phyloP scores from a whole-genome alignment of 2,113 vertebrate genomes.

The Macquaria ambigua region DNA sequence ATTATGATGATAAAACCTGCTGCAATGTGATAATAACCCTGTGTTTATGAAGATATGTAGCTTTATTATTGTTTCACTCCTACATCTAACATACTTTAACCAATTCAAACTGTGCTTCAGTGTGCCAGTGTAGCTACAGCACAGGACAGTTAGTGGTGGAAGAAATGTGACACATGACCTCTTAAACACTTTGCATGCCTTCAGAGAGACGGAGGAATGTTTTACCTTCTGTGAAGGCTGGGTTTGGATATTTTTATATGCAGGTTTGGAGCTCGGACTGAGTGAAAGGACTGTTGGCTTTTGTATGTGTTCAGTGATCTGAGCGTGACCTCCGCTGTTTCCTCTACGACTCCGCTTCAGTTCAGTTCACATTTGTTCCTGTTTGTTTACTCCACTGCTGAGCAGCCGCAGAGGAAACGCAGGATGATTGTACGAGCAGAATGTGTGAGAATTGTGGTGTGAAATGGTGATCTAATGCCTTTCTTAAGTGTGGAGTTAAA shows the following conservation, averaged over 20 bases:
- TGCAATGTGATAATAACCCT: neutral
- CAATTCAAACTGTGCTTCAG: neutral
- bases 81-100: neutral
- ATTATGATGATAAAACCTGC: neutral
- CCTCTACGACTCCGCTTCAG: neutral
- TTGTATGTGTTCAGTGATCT: neutral
- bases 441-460: neutral
- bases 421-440: neutral
- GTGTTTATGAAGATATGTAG: slow-evolving; percentile 2
- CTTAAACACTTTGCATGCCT: slow-evolving; percentile 12
- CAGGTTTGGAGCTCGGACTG: slow-evolving; percentile 17
- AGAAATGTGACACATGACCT: slow-evolving; percentile 21
- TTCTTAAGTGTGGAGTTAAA: neutral
- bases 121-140: neutral
- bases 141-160: neutral
- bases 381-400: neutral
- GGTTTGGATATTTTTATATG: slow-evolving; percentile 34
- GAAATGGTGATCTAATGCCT: neutral
- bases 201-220: slow-evolving; percentile 13
- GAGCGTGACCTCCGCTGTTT: slow-evolving; percentile 33
- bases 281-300: slow-evolving; percentile 2
- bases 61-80: neutral
- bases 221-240: slow-evolving; percentile 79
- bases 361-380: neutral
- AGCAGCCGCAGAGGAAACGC: slow-evolving; percentile 4